These are phyloP conservation scores for Pteronura brasiliensis DNA, from an alignment of 2,113 vertebrate genomes.

Conservation along the genomic window DNA sequence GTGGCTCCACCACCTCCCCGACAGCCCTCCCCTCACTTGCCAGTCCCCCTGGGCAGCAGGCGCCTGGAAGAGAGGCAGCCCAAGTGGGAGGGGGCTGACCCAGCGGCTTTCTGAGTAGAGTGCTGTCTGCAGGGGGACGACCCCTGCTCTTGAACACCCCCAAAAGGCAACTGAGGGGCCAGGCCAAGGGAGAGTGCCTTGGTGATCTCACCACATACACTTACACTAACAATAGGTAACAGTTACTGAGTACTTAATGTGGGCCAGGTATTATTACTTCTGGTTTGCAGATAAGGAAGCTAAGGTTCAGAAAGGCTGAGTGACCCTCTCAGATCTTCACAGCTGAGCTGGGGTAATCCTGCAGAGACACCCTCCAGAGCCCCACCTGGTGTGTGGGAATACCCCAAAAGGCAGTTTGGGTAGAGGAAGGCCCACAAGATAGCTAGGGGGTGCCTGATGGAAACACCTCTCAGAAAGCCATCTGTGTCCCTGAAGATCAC, in stretches of 20 bases:
- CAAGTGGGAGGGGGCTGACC: neutral
- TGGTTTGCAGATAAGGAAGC: neutral
- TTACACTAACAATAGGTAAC: constrained; percentile 6
- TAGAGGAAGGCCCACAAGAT: neutral
- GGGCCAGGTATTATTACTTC: neutral
- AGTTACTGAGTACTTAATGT: neutral
- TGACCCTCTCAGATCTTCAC: neutral
- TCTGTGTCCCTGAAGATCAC: neutral
- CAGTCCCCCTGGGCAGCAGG: neutral
- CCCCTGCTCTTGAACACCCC: neutral
- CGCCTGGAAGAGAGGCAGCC: neutral
- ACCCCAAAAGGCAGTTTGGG: neutral
- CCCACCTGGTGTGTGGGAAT: neutral
- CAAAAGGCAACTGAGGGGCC: neutral
- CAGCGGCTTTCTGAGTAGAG: neutral
- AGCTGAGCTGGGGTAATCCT: neutral
- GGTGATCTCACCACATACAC: constrained; percentile 4
- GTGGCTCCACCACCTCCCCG: neutral
- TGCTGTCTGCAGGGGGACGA: neutral
- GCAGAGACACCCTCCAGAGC: neutral
- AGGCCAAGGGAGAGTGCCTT: neutral
- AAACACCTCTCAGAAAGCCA: neutral
- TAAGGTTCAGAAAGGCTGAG: neutral
- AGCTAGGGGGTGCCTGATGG: neutral
- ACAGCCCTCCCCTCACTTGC: neutral